phyloP scores from a whole-genome alignment of 2,888 invertebrate genomes.

The Myopa tessellatipennis region DNA sequence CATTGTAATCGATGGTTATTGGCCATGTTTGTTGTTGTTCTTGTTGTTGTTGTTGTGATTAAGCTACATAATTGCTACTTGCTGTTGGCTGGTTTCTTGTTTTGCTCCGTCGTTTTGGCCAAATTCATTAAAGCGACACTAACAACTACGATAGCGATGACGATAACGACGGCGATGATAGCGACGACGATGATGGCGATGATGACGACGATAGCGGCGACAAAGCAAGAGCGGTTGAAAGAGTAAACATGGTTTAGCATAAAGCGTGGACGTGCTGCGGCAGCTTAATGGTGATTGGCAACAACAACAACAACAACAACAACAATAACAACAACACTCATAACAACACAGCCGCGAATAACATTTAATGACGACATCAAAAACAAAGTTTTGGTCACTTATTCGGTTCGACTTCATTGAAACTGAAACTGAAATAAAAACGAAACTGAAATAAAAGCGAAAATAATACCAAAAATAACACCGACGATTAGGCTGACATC shows the following conservation, averaged over 20 bases:
- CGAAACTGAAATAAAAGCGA: neutral
- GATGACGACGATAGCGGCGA: neutral
- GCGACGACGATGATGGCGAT: too few species aligned
- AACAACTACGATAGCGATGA: conserved; percentile 2
- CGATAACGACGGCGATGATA: neutral
- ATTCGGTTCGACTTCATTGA: conserved; percentile 1
- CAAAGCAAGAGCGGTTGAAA: neutral
- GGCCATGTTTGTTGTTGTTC: neutral
- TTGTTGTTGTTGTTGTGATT: neutral
- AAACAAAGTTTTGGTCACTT: conserved; percentile 6
- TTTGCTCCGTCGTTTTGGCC: neutral
- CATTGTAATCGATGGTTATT: neutral
- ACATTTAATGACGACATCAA: conserved; percentile 6
- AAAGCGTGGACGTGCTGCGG: conserved; percentile 11
- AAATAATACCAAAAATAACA: neutral
- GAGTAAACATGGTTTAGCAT: neutral
- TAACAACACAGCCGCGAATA: neutral
- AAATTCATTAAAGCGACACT: neutral
- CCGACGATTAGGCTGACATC: neutral
- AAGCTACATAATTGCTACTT: too few species aligned
- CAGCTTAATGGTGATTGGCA: conserved; percentile 12
- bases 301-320: conserved; percentile 19
- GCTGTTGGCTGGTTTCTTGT: neutral
- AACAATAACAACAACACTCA: neutral
- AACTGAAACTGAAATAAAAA: conserved; percentile 19